phyloP scores from a whole-genome alignment of 1,140 invertebrate genomes.

The Zeugodacus cucurbitae region DNA sequence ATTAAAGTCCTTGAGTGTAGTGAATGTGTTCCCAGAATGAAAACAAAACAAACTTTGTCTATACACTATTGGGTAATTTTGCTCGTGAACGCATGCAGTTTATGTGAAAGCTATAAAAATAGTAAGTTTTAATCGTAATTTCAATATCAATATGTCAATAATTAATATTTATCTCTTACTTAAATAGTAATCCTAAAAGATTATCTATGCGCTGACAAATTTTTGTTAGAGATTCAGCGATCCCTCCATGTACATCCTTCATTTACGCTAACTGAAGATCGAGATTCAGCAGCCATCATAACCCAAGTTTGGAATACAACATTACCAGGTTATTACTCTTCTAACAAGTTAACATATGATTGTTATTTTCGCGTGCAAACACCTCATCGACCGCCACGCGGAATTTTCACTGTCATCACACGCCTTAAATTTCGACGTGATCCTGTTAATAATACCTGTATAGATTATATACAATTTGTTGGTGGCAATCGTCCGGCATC shows the following conservation, averaged over 20 bases:
- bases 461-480: conserved; percentile 61
- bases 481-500: conserved; percentile 58
- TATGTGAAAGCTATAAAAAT: conserved; percentile 16
- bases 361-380: conserved; percentile 58
- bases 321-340: conserved; percentile 53
- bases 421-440: conserved; percentile 57
- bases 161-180: background rate
- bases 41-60: background rate
- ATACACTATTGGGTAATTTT: background rate
- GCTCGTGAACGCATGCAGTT: background rate
- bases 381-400: conserved; percentile 54
- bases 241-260: conserved; percentile 58
- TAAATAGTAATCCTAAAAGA: conserved; percentile 54
- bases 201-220: conserved; percentile 57
- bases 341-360: conserved; percentile 62
- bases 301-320: conserved; percentile 60
- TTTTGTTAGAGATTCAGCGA: conserved; percentile 53
- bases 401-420: conserved; percentile 61
- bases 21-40: background rate
- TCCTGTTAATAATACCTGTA: conserved; percentile 55
- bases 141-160: background rate
- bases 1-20: background rate
- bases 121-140: background rate
- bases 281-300: conserved; percentile 60
- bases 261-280: conserved; percentile 55